Percentiles rank a stretch among this genome's conserved stretches.
phyloP scores from a whole-genome alignment of 2,113 vertebrate species.

The Bubalus kerabau region DNA sequence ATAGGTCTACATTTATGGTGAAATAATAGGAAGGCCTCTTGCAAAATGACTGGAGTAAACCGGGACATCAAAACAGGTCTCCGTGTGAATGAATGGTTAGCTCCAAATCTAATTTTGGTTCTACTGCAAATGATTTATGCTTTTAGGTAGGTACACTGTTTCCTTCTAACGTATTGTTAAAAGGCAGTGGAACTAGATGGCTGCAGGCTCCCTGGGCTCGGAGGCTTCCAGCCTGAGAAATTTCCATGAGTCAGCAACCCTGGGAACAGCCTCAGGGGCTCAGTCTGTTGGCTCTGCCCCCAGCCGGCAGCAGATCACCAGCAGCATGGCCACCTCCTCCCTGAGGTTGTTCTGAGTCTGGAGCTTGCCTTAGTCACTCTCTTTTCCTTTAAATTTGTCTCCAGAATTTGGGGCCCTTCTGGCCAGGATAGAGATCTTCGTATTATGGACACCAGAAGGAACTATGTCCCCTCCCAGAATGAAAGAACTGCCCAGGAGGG shows the following conservation, averaged over 20 bases:
- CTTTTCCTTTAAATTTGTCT: not conserved
- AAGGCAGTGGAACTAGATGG: not conserved
- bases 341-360: not conserved
- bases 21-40: not conserved
- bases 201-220: not conserved
- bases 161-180: not conserved
- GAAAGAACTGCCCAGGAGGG: not conserved
- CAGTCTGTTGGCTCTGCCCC: not conserved
- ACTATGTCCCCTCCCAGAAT: not conserved
- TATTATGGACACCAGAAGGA: not conserved
- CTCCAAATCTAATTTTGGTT: not conserved
- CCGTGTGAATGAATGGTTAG: too few species aligned
- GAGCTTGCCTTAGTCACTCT: not conserved
- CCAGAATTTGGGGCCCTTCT: not conserved
- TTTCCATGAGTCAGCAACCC: not conserved
- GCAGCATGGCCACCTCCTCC: not conserved
- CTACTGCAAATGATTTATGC: not conserved
- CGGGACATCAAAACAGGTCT: not conserved
- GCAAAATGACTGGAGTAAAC: not conserved
- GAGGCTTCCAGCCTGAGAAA: not conserved
- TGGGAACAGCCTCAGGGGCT: not conserved
- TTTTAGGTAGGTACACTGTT: not conserved
- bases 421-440: not conserved
- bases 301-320: accelerated
- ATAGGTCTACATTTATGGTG: not conserved